Conservation (phyloP, 1,140 invertebrate genomes). For the Campoletis sonorensis region DNA sequence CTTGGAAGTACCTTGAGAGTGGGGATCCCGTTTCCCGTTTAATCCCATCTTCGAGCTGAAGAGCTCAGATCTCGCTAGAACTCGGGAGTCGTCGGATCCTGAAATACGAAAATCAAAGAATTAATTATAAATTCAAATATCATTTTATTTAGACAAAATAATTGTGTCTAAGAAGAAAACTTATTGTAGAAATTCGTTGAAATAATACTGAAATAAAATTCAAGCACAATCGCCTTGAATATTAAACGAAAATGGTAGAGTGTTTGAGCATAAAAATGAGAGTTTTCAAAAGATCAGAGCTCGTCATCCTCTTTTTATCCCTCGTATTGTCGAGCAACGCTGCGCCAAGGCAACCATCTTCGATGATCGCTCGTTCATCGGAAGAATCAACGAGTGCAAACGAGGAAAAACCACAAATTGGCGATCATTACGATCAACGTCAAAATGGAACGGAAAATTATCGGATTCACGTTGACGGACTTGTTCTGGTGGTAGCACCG, state of each 20-base stretch:
- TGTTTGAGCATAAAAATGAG: constrained; percentile 63
- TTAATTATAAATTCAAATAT: neutral
- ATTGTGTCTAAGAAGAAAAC: too few relatives aligned
- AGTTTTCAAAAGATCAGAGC: constrained; percentile 60
- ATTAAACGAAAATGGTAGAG: constrained; percentile 30
- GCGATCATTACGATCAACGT: constrained; percentile 80
- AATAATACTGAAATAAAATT: neutral
- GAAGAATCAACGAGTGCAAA: constrained; percentile 14
- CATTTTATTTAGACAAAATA: too few relatives aligned
- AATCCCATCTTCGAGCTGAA: neutral
- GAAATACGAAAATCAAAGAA: neutral
- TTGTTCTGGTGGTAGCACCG: constrained; percentile 81
- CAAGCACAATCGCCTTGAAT: neutral
- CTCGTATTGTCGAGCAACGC: constrained; percentile 3
- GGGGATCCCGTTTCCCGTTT: constrained; percentile 2
- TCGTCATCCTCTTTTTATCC: constrained; percentile 49
- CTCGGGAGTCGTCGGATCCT: neutral
- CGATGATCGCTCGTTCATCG: constrained; percentile 21
- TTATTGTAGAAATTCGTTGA: neutral
- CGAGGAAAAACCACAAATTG: neutral
- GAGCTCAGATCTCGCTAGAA: constrained; percentile 4
- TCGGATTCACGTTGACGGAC: constrained; percentile 80
- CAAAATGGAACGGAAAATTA: constrained; percentile 85
- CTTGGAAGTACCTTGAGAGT: neutral
- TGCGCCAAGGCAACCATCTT: constrained; percentile 22